Conservation (phyloP, 2,888 invertebrate genomes). For the Leptothorax acervorum region DNA sequence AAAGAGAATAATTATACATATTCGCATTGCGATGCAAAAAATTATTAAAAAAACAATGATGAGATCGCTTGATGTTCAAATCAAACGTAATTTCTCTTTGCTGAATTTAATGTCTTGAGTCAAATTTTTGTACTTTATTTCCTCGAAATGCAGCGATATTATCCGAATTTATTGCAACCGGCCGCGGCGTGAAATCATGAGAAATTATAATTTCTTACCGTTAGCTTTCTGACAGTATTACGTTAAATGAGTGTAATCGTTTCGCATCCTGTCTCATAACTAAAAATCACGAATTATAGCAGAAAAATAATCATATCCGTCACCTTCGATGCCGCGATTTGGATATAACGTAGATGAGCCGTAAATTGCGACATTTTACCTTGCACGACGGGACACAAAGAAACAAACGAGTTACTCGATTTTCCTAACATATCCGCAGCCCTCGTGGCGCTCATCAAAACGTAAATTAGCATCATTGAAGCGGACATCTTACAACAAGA, state of each 20-base stretch:
- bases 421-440: background rate
- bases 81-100: conserved; percentile 13
- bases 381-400: conserved; percentile 16
- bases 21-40: background rate
- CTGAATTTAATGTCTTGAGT: background rate
- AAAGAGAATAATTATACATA: conserved; percentile 18
- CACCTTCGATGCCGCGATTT: background rate
- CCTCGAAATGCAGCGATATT: background rate
- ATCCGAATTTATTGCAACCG: background rate
- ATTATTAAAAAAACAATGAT: background rate
- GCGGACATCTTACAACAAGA: background rate
- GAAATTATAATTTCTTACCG: background rate
- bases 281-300: background rate
- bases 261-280: background rate
- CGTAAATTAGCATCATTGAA: background rate
- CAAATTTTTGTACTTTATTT: background rate
- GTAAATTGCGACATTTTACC: conserved; percentile 45
- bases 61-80: background rate
- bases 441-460: background rate
- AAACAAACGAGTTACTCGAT: conserved; percentile 43
- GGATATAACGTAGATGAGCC: background rate
- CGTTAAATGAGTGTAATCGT: background rate
- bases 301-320: conserved; percentile 1
- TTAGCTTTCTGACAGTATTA: background rate
- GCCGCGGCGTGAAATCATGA: background rate